Conservation (phyloP, 2,797 vertebrate genomes). For the Oreochromis mossambicus region DNA sequence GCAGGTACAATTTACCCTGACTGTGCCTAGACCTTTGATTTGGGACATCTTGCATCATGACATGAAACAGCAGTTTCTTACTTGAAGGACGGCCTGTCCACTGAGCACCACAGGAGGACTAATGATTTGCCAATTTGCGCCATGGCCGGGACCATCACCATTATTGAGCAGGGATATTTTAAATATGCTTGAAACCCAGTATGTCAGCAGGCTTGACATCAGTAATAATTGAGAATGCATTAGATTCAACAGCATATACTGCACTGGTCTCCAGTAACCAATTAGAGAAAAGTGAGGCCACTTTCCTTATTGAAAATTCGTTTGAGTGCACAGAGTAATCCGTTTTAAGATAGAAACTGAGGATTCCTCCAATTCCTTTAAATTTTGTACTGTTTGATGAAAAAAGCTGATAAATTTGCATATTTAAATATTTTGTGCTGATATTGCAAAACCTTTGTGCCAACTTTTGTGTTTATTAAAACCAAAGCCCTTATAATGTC, state of each 20-base stretch:
- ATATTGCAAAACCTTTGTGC: neutral
- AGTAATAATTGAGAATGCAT: neutral
- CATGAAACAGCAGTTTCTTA: neutral
- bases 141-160: neutral
- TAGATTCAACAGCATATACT: neutral
- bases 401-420: neutral
- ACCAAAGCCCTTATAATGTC: neutral
- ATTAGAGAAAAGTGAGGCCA: neutral
- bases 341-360: neutral
- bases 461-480: neutral
- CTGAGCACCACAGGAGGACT: neutral
- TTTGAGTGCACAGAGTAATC: neutral
- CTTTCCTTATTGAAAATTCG: neutral
- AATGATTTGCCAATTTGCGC: neutral
- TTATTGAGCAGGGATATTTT: neutral
- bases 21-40: neutral
- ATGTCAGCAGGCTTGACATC: neutral
- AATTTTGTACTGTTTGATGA: neutral
- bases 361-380: neutral
- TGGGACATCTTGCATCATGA: neutral
- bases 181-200: neutral
- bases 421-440: neutral
- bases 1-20: neutral
- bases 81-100: neutral
- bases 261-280: neutral